A percentile compares a stretch with the other conserved stretches of the same genome.
phyloP scores from a whole-genome alignment of 2,113 vertebrate species.

The Manacus vitellinus region DNA sequence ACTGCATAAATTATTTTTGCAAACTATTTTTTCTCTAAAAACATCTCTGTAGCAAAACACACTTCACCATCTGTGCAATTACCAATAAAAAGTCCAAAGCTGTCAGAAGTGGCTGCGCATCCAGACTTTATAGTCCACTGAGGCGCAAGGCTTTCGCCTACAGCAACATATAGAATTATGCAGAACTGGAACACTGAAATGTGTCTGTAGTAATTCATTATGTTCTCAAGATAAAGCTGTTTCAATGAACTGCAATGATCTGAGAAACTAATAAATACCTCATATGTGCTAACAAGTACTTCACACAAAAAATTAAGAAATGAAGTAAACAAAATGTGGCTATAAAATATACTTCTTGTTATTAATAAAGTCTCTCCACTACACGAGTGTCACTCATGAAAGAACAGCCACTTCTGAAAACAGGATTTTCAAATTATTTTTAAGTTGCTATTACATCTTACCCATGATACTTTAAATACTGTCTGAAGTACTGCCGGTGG shows the following conservation, averaged over 20 bases:
- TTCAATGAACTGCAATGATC: slow-evolving; percentile 17
- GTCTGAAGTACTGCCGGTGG: background rate
- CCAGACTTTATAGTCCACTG: slow-evolving; percentile 61
- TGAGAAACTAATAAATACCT: slow-evolving; percentile 54
- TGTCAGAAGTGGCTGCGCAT: slow-evolving; percentile 55
- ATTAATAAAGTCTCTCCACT: background rate
- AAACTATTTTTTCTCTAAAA: slow-evolving; percentile 66
- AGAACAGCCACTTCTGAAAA: background rate
- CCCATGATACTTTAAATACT: background rate
- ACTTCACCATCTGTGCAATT: slow-evolving; percentile 68
- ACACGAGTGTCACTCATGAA: background rate
- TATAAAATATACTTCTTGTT: background rate
- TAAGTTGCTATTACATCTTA: background rate
- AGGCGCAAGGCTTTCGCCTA: slow-evolving; percentile 43
- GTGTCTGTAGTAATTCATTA: slow-evolving; percentile 51
- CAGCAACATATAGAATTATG: slow-evolving; percentile 48
- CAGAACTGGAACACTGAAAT: slow-evolving; percentile 47
- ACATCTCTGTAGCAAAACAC: slow-evolving; percentile 37
- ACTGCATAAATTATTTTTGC: slow-evolving; percentile 64
- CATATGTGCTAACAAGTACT: background rate
- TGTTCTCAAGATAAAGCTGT: slow-evolving; percentile 6
- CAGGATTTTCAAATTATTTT: background rate
- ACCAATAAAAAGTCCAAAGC: slow-evolving; percentile 69
- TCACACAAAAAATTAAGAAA: background rate
- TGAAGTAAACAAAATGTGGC: background rate